Evolutionary conservation across 1,140 invertebrate species (phyloP).

Genomic region (Scaptomyza montana): DNA sequence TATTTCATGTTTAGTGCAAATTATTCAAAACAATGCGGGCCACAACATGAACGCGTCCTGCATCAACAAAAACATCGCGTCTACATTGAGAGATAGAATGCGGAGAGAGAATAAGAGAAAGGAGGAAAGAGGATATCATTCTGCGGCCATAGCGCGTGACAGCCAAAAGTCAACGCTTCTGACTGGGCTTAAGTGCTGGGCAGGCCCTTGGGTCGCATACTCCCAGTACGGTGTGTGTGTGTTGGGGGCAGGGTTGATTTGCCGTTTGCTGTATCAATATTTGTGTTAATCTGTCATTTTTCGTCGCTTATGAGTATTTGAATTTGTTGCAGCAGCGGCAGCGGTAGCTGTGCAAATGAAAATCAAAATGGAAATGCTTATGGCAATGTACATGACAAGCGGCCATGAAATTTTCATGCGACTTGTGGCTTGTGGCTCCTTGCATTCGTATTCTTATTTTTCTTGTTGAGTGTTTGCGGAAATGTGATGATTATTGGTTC

Average conservation of each 20-base stretch:
- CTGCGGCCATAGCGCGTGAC: constrained; percentile 50
- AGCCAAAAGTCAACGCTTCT: constrained; percentile 50
- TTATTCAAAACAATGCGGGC: constrained; percentile 78
- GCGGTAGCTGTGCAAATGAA: not conserved
- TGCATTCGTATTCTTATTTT: not conserved
- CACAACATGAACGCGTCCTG: constrained; percentile 56
- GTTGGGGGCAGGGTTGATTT: constrained; percentile 19
- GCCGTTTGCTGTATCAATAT: constrained; percentile 71
- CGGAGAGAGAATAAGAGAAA: too few species aligned
- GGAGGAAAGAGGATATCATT: constrained; percentile 6
- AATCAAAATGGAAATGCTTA: not conserved
- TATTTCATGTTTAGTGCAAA: constrained; percentile 77
- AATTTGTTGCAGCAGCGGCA: constrained; percentile 50
- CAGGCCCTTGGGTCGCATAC: constrained; percentile 20
- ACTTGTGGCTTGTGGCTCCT: constrained; percentile 31
- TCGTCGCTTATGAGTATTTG: constrained; percentile 80
- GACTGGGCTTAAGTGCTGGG: constrained; percentile 44
- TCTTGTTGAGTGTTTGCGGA: constrained; percentile 63
- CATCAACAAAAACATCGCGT: constrained; percentile 57
- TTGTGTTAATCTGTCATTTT: constrained; percentile 82
- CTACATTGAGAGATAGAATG: not conserved
- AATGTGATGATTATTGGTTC: constrained; percentile 80
- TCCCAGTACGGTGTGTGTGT: constrained; percentile 6
- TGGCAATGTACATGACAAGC: constrained; percentile 28
- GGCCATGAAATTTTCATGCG: constrained; percentile 74